Percentiles rank a stretch among this genome's conserved stretches.
Conservation (phyloP, 2,797 vertebrate genomes). For the Eutrigla gurnardus region DNA sequence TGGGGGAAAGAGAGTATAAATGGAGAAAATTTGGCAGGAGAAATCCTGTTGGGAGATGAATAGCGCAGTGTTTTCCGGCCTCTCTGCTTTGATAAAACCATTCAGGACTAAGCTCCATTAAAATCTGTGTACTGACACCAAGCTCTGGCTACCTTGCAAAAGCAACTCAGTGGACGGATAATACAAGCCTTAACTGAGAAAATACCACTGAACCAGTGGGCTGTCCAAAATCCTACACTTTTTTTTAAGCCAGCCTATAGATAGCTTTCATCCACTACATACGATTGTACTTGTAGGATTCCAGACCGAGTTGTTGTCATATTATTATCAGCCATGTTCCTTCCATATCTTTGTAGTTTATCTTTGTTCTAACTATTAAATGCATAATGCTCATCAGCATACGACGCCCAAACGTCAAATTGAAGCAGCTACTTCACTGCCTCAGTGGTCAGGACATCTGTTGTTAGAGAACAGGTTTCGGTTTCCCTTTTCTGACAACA, state of each 20-base stretch:
- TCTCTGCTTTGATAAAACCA: constrained; percentile 58
- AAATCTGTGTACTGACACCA: constrained; percentile 61
- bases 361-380: neutral
- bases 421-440: constrained; percentile 6
- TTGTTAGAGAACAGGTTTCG: neutral
- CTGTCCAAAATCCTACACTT: neutral
- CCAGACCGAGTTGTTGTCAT: neutral
- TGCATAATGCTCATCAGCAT: neutral
- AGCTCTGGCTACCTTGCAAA: constrained; percentile 34
- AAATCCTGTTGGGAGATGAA: constrained; percentile 61
- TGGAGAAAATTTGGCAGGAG: constrained; percentile 23
- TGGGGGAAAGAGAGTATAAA: constrained; percentile 4
- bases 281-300: neutral
- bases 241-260: neutral
- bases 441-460: constrained; percentile 2
- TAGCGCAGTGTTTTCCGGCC: constrained; percentile 58
- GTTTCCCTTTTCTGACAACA: constrained; percentile 17
- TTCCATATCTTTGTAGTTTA: neutral
- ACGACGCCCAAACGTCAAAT: neutral
- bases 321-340: neutral
- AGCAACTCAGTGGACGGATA: constrained; percentile 15
- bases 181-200: neutral
- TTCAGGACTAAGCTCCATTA: constrained; percentile 59
- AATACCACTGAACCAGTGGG: neutral
- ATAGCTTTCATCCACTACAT: neutral